Base-by-base conservation (phyloP, 2,113 vertebrate genomes). In the Cromileptes altivelis region DNA sequence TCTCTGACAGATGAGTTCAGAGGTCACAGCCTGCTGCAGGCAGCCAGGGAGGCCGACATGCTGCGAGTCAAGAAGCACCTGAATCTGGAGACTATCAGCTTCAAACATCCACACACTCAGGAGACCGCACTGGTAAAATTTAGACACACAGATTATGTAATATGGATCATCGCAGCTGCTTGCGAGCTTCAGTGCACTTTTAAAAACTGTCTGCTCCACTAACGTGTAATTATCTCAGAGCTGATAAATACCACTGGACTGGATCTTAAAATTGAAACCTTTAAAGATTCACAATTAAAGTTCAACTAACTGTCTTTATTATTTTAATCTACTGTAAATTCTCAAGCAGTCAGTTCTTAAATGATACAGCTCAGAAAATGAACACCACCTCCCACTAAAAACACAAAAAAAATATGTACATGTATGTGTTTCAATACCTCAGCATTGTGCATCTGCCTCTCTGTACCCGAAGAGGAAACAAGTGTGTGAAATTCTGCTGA, bases 61-160 rank as follows among this genome's bases (percentile, higher is more conserved):
- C 94, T 97, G 67, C 97, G 97, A 94, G 97, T 97, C 71, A 98
- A 98, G 82, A 98, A 98, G 93, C 96, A 96, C 1, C 96, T 98
- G 70, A 97, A 96, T 82, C 93, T 97, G 93, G 97, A 98, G 94
- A 97, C 97, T 85, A 96, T 98, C 89, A 96, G 96, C 95, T 98
- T 98, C 92, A 98, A 97, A 90, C 97, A 98, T 76, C 97, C 97
- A 0, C 97, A 96, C 91, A 97, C 96, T 0, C 96, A 97, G 80
- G 97, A 98, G 93, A 97, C 96, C 1, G 97, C 97, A 0, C 80
- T 87, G 80, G 85, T 87, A 2, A 75, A 4, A 23, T 7, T 6
- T 14, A 2, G 17, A 50, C 4, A 50, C 49, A 50, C 49, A 1
- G 15, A 45, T 45, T 10, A 45, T 45, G 40, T 7, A 42, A 50